phyloP scores from a whole-genome alignment of 2,113 vertebrate species.

The Ia io region DNA sequence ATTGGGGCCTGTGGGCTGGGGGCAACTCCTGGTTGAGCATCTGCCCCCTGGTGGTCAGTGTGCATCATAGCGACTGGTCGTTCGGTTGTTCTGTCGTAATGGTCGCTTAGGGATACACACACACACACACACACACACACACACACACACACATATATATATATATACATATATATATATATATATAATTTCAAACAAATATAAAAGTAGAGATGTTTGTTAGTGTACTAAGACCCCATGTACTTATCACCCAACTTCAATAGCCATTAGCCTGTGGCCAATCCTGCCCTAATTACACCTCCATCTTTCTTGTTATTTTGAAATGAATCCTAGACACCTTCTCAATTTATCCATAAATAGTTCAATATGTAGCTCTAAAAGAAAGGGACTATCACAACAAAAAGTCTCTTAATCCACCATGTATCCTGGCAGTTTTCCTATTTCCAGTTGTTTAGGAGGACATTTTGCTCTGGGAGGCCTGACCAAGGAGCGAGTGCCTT shows the following conservation, averaged over 20 bases:
- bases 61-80: no score
- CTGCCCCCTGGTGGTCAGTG: no score
- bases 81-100: no score
- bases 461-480: neutral
- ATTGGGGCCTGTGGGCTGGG: no score
- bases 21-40: no score
- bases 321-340: conserved; percentile 7
- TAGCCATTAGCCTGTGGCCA: neutral
- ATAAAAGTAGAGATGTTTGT: neutral
- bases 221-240: neutral
- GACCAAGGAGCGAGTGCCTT: neutral
- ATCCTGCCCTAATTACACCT: neutral
- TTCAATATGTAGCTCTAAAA: neutral
- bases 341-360: conserved; percentile 19
- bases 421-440: neutral
- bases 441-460: neutral
- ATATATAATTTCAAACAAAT: neutral
- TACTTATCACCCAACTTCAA: neutral
- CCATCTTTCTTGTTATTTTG: conserved; percentile 36
- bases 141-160: no score
- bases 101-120: no score
- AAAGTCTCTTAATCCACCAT: neutral
- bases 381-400: neutral
- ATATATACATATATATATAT: no score
- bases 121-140: no score